These are phyloP conservation scores for Tragulus kanchil DNA, from an alignment of 2,113 vertebrate genomes.

Conservation along the genomic window DNA sequence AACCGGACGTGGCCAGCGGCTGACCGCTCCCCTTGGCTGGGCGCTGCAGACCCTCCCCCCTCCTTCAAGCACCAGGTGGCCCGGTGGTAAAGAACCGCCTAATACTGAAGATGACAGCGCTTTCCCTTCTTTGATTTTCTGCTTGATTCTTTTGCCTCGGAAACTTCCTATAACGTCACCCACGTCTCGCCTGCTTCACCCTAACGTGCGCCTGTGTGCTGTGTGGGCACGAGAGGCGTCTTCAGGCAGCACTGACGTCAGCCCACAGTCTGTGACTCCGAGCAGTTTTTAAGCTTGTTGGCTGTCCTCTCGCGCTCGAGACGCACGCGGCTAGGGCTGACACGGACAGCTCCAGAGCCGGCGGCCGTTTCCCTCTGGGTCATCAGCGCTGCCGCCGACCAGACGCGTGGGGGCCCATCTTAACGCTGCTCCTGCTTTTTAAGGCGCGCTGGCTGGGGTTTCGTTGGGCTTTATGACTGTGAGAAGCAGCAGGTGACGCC, in stretches of 20 bases:
- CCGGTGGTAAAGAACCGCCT: background rate
- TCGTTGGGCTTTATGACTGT: background rate
- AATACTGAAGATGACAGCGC: background rate
- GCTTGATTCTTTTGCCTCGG: slow-evolving; percentile 16
- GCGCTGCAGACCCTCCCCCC: accelerated
- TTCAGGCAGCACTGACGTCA: background rate
- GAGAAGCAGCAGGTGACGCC: background rate
- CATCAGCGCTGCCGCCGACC: background rate
- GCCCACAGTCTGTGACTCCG: background rate
- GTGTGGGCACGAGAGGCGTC: background rate
- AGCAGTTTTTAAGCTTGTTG: background rate
- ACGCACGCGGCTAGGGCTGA: accelerated
- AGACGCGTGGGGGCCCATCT: background rate
- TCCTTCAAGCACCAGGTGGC: accelerated
- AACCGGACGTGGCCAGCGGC: accelerated
- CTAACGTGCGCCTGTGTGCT: background rate
- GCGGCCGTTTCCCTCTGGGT: background rate
- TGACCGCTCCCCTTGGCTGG: accelerated
- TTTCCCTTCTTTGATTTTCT: slow-evolving; percentile 14
- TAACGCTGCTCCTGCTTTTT: background rate
- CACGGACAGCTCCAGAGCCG: background rate
- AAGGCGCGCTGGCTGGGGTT: background rate
- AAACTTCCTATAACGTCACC: background rate
- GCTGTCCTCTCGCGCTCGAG: background rate
- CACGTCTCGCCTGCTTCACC: slow-evolving; percentile 18